These are phyloP conservation scores for Trichogramma dendrolimi DNA, from an alignment of 2,888 invertebrate genomes.

Conservation along the genomic window DNA sequence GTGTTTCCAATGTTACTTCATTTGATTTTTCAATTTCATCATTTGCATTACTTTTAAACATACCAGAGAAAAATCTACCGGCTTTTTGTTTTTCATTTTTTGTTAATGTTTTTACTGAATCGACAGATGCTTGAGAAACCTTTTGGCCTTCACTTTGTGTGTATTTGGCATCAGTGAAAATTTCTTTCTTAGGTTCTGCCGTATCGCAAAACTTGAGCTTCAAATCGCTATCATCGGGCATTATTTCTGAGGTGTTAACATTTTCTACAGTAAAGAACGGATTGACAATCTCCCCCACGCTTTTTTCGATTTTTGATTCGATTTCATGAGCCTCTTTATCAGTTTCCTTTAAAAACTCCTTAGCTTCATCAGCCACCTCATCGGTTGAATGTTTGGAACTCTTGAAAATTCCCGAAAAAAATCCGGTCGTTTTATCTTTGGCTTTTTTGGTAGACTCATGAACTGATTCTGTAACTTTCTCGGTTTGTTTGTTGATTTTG, in stretches of 20 bases:
- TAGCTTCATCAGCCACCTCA: slow-evolving; percentile 26
- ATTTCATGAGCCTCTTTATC: slow-evolving; percentile 13
- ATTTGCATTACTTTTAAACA: slow-evolving; percentile 32
- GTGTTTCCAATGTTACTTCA: too few species aligned
- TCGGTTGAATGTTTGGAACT: slow-evolving; percentile 25
- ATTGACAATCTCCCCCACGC: background rate
- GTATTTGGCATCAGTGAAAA: too few species aligned
- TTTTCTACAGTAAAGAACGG: background rate
- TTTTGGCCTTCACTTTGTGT: too few species aligned
- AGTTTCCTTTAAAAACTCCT: slow-evolving; percentile 31
- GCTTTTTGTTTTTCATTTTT: slow-evolving; percentile 27
- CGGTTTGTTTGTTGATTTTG: too few species aligned
- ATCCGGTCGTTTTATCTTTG: slow-evolving; percentile 14
- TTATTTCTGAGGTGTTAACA: too few species aligned
- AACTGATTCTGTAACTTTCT: too few species aligned
- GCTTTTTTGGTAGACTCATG: too few species aligned
- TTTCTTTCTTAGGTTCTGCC: too few species aligned
- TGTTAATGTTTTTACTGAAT: background rate
- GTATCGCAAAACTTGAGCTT: too few species aligned
- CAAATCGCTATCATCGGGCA: too few species aligned
- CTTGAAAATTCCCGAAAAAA: slow-evolving; percentile 19
- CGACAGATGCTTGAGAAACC: too few species aligned
- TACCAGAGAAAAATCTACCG: slow-evolving; percentile 27
- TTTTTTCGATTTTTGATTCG: background rate
- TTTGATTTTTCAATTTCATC: slow-evolving; percentile 25